These are phyloP conservation scores for Hippocampus guttulatus DNA, from an alignment of 2,113 vertebrate genomes.

Conservation along the genomic window DNA sequence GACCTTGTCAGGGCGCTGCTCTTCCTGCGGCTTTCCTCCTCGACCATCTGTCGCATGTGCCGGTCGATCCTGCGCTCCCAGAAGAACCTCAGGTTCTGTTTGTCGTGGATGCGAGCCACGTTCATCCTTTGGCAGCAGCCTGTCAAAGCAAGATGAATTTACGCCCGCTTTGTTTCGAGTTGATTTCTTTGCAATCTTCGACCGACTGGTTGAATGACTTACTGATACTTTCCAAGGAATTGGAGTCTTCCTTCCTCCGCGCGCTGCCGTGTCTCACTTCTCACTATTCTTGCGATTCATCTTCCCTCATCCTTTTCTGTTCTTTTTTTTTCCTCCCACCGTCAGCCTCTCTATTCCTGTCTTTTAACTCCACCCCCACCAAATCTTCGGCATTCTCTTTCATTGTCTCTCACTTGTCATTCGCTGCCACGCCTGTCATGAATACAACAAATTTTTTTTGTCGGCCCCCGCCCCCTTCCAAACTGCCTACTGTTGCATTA, in stretches of 20 bases:
- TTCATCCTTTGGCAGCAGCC: slow-evolving; percentile 42
- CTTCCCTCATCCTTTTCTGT: not conserved
- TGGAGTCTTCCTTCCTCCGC: not conserved
- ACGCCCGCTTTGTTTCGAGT: too few relatives aligned
- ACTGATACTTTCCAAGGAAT: slow-evolving; percentile 13
- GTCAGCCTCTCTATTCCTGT: not conserved
- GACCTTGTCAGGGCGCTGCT: slow-evolving; percentile 51
- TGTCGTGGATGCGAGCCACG: slow-evolving; percentile 45
- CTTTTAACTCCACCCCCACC: slow-evolving; percentile 33
- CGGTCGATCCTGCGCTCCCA: slow-evolving; percentile 51
- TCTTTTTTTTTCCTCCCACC: not conserved
- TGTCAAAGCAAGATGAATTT: too few relatives aligned
- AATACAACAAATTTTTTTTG: not conserved
- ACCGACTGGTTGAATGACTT: slow-evolving; percentile 3
- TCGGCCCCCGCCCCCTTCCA: too few relatives aligned
- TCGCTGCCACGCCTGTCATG: not conserved
- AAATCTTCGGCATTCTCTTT: slow-evolving; percentile 8
- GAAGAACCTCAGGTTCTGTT: slow-evolving; percentile 49
- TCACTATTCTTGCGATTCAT: not conserved
- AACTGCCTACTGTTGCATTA: not conserved
- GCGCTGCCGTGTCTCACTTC: not conserved
- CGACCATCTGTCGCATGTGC: slow-evolving; percentile 32
- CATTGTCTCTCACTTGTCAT: not conserved
- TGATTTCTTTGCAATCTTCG: not conserved
- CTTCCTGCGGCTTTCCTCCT: slow-evolving; percentile 41